phyloP scores from a whole-genome alignment of 37 sponge, comb jelly and placozoan species.

The Hexactinellida sp. region DNA sequence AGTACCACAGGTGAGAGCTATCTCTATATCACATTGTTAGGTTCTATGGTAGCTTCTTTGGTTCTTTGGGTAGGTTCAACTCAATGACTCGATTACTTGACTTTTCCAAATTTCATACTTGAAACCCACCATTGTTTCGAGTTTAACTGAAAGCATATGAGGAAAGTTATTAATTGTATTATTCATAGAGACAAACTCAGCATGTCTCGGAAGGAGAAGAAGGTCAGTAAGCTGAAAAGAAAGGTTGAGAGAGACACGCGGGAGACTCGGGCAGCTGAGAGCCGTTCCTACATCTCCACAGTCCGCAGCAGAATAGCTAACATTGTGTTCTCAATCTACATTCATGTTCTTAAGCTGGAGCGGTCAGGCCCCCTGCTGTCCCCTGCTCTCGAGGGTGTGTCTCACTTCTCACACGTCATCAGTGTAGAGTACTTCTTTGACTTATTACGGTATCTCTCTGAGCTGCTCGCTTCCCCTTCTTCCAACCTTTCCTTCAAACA shows the following conservation, averaged over 20 bases:
- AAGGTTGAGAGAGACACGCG: not conserved
- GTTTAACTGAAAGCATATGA: too few relatives aligned
- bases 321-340: slow-evolving; percentile 8
- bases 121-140: not conserved
- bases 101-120: too few relatives aligned
- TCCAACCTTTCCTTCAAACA: not conserved
- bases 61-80: too few relatives aligned
- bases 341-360: not conserved
- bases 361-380: not conserved
- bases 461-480: not conserved
- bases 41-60: too few relatives aligned
- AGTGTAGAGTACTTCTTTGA: slow-evolving; percentile 2
- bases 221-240: not conserved
- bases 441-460: slow-evolving; percentile 8
- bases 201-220: slow-evolving; percentile 5
- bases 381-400: slow-evolving; percentile 9
- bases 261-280: not conserved
- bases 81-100: too few relatives aligned
- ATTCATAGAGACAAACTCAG: not conserved
- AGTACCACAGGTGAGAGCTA: not conserved
- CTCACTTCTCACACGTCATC: not conserved
- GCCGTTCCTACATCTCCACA: not conserved
- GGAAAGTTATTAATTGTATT: not conserved
- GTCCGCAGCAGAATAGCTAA: slow-evolving; percentile 1
- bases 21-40: too few relatives aligned